Evolutionary conservation across 2,888 invertebrate species (phyloP).

Genomic region (Bruchidius siliquastri): DNA sequence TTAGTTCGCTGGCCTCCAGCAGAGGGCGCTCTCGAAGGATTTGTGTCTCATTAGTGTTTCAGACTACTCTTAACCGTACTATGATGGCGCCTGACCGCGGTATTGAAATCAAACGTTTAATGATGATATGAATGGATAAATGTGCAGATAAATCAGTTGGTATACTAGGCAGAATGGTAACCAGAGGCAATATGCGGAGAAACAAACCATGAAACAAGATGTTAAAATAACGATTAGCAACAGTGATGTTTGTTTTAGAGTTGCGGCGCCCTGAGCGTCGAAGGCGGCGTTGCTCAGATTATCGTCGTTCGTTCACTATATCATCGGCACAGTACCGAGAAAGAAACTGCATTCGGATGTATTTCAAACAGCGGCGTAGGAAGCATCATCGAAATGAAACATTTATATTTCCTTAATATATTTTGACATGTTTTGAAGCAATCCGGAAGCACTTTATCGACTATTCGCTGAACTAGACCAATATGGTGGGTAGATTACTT

Average conservation of each 20-base stretch:
- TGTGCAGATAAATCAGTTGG: neutral
- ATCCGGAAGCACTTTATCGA: no score
- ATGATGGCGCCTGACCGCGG: neutral
- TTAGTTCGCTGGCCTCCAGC: no score
- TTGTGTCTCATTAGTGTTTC: no score
- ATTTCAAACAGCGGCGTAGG: no score
- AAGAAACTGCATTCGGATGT: no score
- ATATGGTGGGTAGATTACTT: no score
- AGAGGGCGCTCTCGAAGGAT: no score
- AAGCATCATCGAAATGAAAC: no score
- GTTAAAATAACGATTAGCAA: neutral
- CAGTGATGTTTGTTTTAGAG: neutral
- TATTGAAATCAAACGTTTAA: neutral
- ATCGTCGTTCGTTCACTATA: neutral
- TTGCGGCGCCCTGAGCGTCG: neutral
- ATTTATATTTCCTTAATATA: no score
- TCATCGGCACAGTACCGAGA: neutral
- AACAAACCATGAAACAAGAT: neutral
- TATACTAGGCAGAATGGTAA: neutral
- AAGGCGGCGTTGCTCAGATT: neutral
- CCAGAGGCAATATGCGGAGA: neutral
- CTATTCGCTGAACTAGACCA: no score
- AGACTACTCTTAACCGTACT: neutral
- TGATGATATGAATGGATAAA: neutral
- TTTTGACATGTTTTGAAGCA: no score